Percentiles rank a stretch among this genome's conserved stretches.
Evolutionary conservation across 1,140 invertebrate genomes (phyloP).

Genomic region (Drosophila repletoides): DNA sequence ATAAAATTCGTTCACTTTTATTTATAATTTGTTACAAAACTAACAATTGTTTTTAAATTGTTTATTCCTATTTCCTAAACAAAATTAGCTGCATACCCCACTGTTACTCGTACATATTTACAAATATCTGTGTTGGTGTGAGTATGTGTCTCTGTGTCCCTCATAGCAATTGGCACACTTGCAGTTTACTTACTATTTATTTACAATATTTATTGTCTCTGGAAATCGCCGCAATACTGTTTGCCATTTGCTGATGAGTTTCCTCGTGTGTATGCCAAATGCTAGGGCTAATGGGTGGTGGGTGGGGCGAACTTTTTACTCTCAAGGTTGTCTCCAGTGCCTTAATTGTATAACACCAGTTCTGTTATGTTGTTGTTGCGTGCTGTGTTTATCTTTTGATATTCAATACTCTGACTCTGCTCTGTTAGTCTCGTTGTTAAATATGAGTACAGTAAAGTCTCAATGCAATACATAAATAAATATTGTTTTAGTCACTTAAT

Average conservation of each 20-base stretch:
- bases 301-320: constrained; percentile 2
- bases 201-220: not conserved
- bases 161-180: constrained; percentile 24
- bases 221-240: not conserved
- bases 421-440: not conserved
- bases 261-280: constrained; percentile 24
- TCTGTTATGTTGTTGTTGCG: constrained; percentile 12
- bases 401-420: constrained; percentile 38
- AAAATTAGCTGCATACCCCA: no score
- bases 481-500: no score
- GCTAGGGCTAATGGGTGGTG: constrained; percentile 20
- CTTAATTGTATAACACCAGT: constrained; percentile 59
- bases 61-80: no score
- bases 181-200: constrained; percentile 19
- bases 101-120: no score
- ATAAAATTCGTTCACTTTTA: no score
- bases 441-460: constrained; percentile 20
- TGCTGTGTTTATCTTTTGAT: constrained; percentile 69
- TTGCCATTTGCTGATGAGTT: not conserved
- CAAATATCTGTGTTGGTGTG: not conserved
- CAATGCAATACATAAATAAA: not conserved
- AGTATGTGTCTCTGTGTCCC: constrained; percentile 5
- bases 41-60: no score
- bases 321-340: constrained; percentile 50
- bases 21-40: no score